Base-by-base conservation (phyloP, 1,140 invertebrate species). In the Drosophila kepulauana region DNA sequence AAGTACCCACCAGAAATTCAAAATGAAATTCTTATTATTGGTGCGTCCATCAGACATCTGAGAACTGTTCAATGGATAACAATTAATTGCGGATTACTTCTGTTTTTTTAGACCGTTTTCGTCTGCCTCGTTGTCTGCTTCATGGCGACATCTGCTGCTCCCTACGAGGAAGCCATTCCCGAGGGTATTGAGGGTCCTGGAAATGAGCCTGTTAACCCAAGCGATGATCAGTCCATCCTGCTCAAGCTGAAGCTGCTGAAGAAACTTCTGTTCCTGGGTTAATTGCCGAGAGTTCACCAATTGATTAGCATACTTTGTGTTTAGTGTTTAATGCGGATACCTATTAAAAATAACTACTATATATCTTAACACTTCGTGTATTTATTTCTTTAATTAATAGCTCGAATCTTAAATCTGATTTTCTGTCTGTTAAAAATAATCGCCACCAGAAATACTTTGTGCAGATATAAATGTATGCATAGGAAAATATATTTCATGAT, bases 11-110 rank as follows among this genome's bases (percentile, higher is more conserved):
- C n/a, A 58, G 54, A 8, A 56, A 68, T 61, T 61, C 66, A 90
- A 48, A 70, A 91, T 91, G 90, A 91, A 91, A 64, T 91, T 91
- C 81, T 63, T 91, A 57, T 57, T 90, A 13, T 78, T 91, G 90
- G 90, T 91, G 75, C 76, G 90, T 82, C 41, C 25, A 25, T 1
- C 30, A n/a, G 11, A 51, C 1, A 20, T 7, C 11, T 11, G 41
- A 61, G 3, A 25, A 25, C 20, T 25, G 20, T 45, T 61, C 15
- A 8, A 25, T 61, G 35, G 51, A 69, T 67, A 68, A 20, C 33
- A 64, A 71, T 52, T 78, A 49, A 78, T 13, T 33, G 10, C 45
- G 72, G 64, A 79, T 61, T 61, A 20, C 54, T 54, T 5, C 16
- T 10, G 0, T 4, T 4, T 38, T 74, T 90, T 3, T 74, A 92